Percentiles rank a stretch among this genome's conserved stretches.
phyloP scores from a whole-genome alignment of 1,140 invertebrate genomes.

The Galendromus occidentalis region DNA sequence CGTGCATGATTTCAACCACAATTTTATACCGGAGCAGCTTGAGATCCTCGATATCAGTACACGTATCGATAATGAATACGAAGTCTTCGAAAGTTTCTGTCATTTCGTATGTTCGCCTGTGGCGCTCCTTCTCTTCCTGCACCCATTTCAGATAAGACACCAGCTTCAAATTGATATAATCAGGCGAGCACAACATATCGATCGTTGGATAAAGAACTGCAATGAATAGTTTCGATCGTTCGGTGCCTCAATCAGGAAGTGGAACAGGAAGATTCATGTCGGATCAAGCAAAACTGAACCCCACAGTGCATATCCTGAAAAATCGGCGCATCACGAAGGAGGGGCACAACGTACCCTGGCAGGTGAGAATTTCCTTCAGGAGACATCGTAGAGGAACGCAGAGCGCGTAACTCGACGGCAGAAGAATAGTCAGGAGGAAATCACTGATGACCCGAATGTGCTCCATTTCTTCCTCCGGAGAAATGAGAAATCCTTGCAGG shows the following conservation, averaged over 20 bases:
- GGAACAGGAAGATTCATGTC: no score
- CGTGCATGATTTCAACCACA: constrained; percentile 77
- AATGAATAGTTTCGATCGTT: constrained; percentile 21
- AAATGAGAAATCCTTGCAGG: constrained; percentile 10
- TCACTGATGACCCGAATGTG: constrained; percentile 61
- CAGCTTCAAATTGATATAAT: constrained; percentile 72
- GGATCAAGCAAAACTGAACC: no score
- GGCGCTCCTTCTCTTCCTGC: constrained; percentile 47
- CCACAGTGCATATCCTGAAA: no score
- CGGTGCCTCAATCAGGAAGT: neutral
- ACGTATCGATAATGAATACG: constrained; percentile 57
- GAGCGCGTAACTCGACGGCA: constrained; percentile 51
- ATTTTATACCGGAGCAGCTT: constrained; percentile 68
- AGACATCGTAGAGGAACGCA: constrained; percentile 51
- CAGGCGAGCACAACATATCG: constrained; percentile 62
- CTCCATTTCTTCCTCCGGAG: constrained; percentile 46
- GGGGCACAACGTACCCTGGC: constrained; percentile 45
- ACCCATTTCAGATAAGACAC: constrained; percentile 58
- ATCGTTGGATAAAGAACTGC: constrained; percentile 60
- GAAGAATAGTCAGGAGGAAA: constrained; percentile 51
- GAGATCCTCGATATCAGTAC: constrained; percentile 54
- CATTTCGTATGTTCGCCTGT: constrained; percentile 58
- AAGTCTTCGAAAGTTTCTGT: constrained; percentile 75
- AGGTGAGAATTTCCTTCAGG: constrained; percentile 57
- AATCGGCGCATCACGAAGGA: no score